Evolutionary conservation across 23 tunicate genomes (phyloP).

Genomic region (Halocynthia aurantium): DNA sequence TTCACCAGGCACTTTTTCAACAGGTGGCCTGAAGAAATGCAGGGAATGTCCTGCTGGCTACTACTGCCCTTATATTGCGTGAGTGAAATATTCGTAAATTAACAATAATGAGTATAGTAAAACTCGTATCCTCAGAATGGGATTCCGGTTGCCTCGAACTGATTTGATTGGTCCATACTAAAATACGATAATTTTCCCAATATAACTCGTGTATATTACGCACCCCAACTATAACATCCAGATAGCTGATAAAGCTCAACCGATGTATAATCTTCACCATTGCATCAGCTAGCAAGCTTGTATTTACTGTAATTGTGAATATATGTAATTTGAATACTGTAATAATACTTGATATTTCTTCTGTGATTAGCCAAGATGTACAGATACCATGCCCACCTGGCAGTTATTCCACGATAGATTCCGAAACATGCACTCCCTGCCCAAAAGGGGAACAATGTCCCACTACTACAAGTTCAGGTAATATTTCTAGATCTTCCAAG

Average conservation of each 20-base stretch:
- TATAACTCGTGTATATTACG: too few species aligned
- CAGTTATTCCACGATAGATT: constrained; percentile 22
- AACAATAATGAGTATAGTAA: not conserved
- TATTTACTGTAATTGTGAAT: too few species aligned
- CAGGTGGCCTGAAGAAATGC: constrained; percentile 29
- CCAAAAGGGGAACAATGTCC: constrained; percentile 63
- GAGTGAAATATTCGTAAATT: not conserved
- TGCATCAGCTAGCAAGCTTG: too few species aligned
- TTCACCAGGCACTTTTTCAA: constrained; percentile 60
- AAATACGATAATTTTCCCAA: too few species aligned
- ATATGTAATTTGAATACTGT: too few species aligned
- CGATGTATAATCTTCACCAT: too few species aligned
- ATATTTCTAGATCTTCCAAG: not conserved
- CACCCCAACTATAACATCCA: too few species aligned
- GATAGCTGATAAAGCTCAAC: too few species aligned
- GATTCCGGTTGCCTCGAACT: too few species aligned
- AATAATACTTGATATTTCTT: not conserved
- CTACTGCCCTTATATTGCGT: constrained; percentile 78
- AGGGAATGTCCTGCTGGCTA: constrained; percentile 58
- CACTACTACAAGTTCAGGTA: constrained; percentile 11
- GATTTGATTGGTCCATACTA: too few species aligned
- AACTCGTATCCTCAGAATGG: not conserved
- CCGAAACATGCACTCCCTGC: constrained; percentile 40
- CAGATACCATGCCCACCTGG: constrained; percentile 73
- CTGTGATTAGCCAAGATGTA: constrained; percentile 51